Conservation (phyloP, 2,888 invertebrate genomes). For the Gibbula magus region DNA sequence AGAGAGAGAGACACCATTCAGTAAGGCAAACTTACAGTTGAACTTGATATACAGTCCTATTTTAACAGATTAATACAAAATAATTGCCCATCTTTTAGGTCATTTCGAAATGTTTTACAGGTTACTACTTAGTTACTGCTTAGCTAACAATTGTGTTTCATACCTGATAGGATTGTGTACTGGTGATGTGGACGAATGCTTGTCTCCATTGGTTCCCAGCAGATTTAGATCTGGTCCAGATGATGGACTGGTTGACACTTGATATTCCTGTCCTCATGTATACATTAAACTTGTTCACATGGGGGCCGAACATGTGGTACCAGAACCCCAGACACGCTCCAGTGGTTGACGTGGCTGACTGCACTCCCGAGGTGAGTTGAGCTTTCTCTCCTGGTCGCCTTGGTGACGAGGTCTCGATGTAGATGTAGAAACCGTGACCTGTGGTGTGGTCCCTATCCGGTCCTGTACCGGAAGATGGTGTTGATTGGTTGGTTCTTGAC, state of each 20-base stretch:
- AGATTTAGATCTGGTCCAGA: constrained; percentile 63
- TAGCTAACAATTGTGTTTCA: neutral
- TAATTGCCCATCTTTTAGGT: no score
- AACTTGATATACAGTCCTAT: no score
- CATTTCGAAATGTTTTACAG: no score
- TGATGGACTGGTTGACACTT: constrained; percentile 44
- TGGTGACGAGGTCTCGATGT: constrained; percentile 67
- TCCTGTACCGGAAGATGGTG: constrained; percentile 63
- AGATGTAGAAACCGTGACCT: constrained; percentile 67
- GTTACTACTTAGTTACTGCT: no score
- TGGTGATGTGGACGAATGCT: constrained; percentile 51
- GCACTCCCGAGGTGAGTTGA: constrained; percentile 51
- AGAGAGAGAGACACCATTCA: no score
- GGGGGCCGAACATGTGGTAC: constrained; percentile 71
- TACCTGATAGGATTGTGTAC: constrained; percentile 51
- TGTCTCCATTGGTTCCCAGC: constrained; percentile 64
- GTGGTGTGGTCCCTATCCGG: constrained; percentile 71
- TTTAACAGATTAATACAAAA: no score
- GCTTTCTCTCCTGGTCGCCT: constrained; percentile 56
- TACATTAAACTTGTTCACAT: constrained; percentile 64
- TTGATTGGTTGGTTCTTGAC: constrained; percentile 56
- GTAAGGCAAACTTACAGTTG: no score
- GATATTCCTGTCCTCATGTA: constrained; percentile 47
- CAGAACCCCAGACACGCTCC: constrained; percentile 68
- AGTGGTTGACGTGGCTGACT: constrained; percentile 13